phyloP scores from a whole-genome alignment of 2,113 vertebrate genomes.

The Stictonetta naevosa region DNA sequence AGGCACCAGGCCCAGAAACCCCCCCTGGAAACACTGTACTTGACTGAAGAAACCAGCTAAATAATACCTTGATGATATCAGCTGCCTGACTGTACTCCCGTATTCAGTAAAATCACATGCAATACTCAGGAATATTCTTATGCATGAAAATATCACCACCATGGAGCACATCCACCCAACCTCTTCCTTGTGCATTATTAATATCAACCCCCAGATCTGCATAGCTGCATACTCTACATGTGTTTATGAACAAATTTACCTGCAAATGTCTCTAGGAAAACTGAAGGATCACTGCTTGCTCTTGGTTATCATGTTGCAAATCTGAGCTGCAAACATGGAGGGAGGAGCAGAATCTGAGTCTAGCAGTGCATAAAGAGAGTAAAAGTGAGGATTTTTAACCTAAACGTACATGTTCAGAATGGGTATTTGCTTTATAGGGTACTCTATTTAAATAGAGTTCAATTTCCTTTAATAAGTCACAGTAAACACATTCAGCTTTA shows the following conservation, averaged over 20 bases:
- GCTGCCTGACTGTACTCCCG: background rate
- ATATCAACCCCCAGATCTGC: background rate
- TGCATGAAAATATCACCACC: background rate
- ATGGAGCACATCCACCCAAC: background rate
- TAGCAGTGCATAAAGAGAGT: background rate
- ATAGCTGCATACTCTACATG: background rate
- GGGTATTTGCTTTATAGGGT: background rate
- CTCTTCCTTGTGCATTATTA: background rate
- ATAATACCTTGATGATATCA: conserved; percentile 11
- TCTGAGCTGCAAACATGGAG: background rate
- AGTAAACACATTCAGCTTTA: background rate
- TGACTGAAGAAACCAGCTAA: background rate
- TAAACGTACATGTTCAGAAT: background rate
- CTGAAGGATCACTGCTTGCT: background rate
- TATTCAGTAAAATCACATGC: background rate
- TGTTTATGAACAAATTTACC: background rate
- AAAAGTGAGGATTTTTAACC: background rate
- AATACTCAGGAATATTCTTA: background rate
- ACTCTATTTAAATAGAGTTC: background rate
- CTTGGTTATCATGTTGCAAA: background rate
- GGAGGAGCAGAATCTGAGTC: background rate
- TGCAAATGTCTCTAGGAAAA: background rate
- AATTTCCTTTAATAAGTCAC: background rate
- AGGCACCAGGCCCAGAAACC: conserved; percentile 6
- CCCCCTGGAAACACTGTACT: conserved; percentile 19